A percentile compares a stretch with the other conserved stretches of the same genome.
Conservation (phyloP, 2,113 vertebrate genomes). For the Riparia riparia region DNA sequence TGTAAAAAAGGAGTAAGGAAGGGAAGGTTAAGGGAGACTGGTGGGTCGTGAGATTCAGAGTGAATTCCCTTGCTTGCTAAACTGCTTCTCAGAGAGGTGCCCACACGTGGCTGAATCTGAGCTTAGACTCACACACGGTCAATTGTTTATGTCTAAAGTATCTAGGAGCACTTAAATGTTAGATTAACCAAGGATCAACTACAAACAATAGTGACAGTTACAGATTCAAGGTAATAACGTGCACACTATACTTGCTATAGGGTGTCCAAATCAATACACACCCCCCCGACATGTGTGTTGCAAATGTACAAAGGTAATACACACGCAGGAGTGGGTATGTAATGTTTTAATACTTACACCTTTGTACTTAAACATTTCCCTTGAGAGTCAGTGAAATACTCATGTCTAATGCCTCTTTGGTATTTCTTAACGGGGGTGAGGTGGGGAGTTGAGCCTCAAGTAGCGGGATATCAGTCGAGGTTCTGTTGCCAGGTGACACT, state of each 20-base stretch:
- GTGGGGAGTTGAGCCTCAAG: neutral
- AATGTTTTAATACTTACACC: no score
- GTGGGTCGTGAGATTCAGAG: neutral
- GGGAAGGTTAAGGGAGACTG: neutral
- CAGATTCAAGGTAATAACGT: neutral
- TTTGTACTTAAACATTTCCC: neutral
- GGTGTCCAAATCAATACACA: neutral
- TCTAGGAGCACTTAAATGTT: neutral
- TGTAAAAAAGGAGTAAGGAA: neutral
- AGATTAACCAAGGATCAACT: neutral
- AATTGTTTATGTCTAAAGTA: neutral
- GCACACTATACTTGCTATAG: neutral
- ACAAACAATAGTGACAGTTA: no score
- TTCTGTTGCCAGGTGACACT: neutral
- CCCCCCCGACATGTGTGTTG: neutral
- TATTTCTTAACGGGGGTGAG: neutral
- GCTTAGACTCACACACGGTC: neutral
- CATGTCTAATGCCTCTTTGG: neutral
- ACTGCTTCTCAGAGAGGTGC: neutral
- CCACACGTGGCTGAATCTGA: neutral
- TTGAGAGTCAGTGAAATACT: neutral
- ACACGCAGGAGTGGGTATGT: no score
- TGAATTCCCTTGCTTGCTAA: neutral
- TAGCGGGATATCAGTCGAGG: neutral
- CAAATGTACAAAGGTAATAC: neutral